phyloP scores from a whole-genome alignment of 2,888 invertebrate species.

The Kryphioiulus occultus region DNA sequence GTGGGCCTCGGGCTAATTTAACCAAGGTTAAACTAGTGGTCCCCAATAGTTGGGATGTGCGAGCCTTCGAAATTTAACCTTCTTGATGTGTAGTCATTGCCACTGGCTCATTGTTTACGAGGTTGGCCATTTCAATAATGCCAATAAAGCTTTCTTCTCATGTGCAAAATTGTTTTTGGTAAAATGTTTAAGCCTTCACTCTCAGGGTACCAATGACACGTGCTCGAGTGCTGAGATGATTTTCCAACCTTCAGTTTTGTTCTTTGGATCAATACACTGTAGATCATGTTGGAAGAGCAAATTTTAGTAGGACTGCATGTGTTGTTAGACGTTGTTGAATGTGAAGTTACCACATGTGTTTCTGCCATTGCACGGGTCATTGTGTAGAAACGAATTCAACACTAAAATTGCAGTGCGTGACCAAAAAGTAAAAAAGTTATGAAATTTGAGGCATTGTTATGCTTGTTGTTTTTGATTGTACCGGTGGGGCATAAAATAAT shows the following conservation, averaged over 20 bases:
- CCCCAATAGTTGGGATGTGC: conserved; percentile 28
- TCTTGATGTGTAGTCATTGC: conserved; percentile 36
- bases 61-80: conserved; percentile 39
- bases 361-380: too few relatives aligned
- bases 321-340: too few relatives aligned
- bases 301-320: too few relatives aligned
- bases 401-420: too few relatives aligned
- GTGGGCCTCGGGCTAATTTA: conserved; percentile 38
- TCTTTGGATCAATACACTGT: too few relatives aligned
- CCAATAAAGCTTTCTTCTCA: neutral
- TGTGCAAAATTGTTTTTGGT: neutral
- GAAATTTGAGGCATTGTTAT: too few relatives aligned
- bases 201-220: neutral
- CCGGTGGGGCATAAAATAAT: too few relatives aligned
- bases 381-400: too few relatives aligned
- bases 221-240: neutral
- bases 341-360: too few relatives aligned
- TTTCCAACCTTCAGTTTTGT: neutral
- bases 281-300: too few relatives aligned
- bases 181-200: neutral
- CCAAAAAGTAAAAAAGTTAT: too few relatives aligned
- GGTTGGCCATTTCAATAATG: neutral
- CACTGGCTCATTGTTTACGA: conserved; percentile 24
- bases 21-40: conserved; percentile 35
- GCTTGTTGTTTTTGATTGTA: too few relatives aligned